A percentile compares a stretch with the other conserved stretches of the same genome.
Evolutionary conservation across 92 coral and sea anemone genomes (phyloP).

Genomic region (Hydrozoanthus gracilis): DNA sequence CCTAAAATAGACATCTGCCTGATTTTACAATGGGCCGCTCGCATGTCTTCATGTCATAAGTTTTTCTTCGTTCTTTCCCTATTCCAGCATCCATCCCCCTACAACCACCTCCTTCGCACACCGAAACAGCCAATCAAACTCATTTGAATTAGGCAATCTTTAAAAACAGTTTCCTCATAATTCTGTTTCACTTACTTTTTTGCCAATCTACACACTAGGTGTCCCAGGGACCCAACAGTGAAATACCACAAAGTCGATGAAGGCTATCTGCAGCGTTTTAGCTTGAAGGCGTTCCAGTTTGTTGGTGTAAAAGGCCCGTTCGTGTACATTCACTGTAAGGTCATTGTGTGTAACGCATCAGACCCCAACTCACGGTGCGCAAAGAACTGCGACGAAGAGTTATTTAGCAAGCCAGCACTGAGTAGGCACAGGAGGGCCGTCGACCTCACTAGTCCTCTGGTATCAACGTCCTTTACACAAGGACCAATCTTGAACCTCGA

Average conservation of each 20-base stretch:
- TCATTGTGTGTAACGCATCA: slow-evolving; percentile 80
- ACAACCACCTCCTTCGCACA: too few relatives aligned
- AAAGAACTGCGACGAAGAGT: slow-evolving; percentile 60
- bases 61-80: too few relatives aligned
- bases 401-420: slow-evolving; percentile 48
- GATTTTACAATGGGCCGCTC: too few relatives aligned
- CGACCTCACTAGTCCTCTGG: slow-evolving; percentile 60
- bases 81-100: too few relatives aligned
- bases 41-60: too few relatives aligned
- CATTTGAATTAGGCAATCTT: too few relatives aligned
- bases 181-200: background rate
- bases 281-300: slow-evolving; percentile 89
- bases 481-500: slow-evolving; percentile 72
- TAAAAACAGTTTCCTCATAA: background rate
- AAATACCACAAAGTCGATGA: slow-evolving; percentile 55
- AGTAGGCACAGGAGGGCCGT: slow-evolving; percentile 65
- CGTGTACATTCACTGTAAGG: slow-evolving; percentile 88
- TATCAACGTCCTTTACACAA: slow-evolving; percentile 67
- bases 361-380: slow-evolving; percentile 78
- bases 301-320: slow-evolving; percentile 78
- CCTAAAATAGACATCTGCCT: too few relatives aligned
- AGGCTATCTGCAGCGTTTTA: slow-evolving; percentile 75
- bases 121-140: too few relatives aligned
- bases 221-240: slow-evolving; percentile 81
- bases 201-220: slow-evolving; percentile 34